Percentiles rank a stretch among this genome's conserved stretches.
Conservation (phyloP, 2,113 vertebrate genomes). For the Solea senegalensis region DNA sequence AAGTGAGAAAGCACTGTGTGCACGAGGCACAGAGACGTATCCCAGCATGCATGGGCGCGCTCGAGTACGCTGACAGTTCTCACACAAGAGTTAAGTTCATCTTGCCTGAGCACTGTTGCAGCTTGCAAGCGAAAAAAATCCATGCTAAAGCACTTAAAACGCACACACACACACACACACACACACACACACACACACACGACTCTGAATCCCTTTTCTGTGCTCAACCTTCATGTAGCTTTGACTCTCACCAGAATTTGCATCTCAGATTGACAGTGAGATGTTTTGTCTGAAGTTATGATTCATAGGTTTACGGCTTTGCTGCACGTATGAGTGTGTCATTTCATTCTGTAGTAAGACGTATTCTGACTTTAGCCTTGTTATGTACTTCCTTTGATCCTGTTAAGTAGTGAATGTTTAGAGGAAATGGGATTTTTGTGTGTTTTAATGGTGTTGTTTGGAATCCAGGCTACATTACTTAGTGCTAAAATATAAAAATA, state of each 20-base stretch:
- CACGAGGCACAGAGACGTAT: constrained; percentile 6
- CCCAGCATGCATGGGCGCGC: constrained; percentile 22
- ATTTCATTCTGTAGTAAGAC: too few relatives aligned
- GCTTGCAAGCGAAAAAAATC: constrained; percentile 30
- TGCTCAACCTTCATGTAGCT: background rate
- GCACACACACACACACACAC: constrained; percentile 3
- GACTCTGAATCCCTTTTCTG: constrained; percentile 1
- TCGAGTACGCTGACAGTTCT: constrained; percentile 12
- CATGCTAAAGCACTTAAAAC: constrained; percentile 20
- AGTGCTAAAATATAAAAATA: too few relatives aligned
- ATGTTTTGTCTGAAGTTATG: too few relatives aligned
- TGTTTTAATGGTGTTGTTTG: too few relatives aligned
- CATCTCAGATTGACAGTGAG: background rate
- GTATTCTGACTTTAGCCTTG: too few relatives aligned
- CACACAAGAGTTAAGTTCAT: constrained; percentile 36
- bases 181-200: constrained; percentile 11
- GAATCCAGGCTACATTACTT: too few relatives aligned
- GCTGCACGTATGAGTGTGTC: too few relatives aligned
- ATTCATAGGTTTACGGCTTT: too few relatives aligned
- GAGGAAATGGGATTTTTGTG: too few relatives aligned
- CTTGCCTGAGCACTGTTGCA: constrained; percentile 18
- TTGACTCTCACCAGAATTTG: background rate
- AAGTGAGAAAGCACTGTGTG: constrained; percentile 25
- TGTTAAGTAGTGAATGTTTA: too few relatives aligned
- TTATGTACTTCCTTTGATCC: too few relatives aligned